Evolutionary conservation across 1,140 invertebrate genomes (phyloP), one percentile per base, ranked within the genome.

Genomic region (Drosophila ogumai): DNA sequence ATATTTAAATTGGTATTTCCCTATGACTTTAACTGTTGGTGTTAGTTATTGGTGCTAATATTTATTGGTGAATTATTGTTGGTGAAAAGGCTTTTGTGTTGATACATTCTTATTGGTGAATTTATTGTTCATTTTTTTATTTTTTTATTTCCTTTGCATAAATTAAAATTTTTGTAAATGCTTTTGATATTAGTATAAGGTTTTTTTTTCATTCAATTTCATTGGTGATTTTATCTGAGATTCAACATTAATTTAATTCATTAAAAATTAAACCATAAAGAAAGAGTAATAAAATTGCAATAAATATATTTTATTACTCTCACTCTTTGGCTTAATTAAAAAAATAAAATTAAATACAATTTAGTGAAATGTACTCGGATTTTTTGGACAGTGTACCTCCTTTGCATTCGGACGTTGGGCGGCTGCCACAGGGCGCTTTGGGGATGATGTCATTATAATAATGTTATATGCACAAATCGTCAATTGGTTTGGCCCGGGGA

Each of bases 391-490:
- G 66, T 67, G 47, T 55, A 54, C 0, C 46, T 15, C n/a, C 22
- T 46, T 69, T 44, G 66, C 47, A 17, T 50, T 75, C 36, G 66
- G 47, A 69, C 46, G 6, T 17, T 49, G 58, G 59, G 22, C 38
- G 49, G 32, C 50, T 58, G 47, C 49, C 64, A 58, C n/a, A 52
- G 68, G 32, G 41, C 54, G 47, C 31, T 43, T 3, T 15, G 38
- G 47, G 32, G 32, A 61, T 86, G 79, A 87, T 82, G 71, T 76
- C 79, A 82, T 87, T 88, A 87, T 82, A 87, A 66, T 65, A 79
- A 82, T 49, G 78, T 74, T 75, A 75, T 75, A 65, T 82, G 79
- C 71, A 68, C 61, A 79, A 82, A 79, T 86, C 82, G 76, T 60
- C 68, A 75, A 81, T 78, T 75, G 78, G 71, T 77, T 79, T 59